Evolutionary conservation across 35 echinoderm and acorn worm species (phyloP), one percentile per base, ranked within the genome.

Genomic region (Apostichopus japonicus): DNA sequence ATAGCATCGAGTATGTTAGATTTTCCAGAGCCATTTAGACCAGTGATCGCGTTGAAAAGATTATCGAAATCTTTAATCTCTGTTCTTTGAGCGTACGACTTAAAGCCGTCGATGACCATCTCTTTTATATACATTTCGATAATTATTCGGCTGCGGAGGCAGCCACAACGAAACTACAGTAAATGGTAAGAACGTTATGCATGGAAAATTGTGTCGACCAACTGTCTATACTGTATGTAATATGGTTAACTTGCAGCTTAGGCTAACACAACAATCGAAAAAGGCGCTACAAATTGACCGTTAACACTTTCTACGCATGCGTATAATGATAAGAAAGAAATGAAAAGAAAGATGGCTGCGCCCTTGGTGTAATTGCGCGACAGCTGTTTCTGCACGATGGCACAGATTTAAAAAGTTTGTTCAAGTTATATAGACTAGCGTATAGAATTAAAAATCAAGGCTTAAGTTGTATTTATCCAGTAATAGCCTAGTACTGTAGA

Each of bases 11-110:
- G 84, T 72, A 98, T 98, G 77, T 98, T 98, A 10, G 97, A 98
- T 71, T 98, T 98, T 90, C 97, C 97, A 75, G 94, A 96, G 70
- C 97, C 97, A 94, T 98, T 98, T 65, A 98, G 92, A 8, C 97
- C 97, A 58, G 97, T 98, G 33, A 98, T 98, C 8, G 97, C 97
- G 57, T 98, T 98, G 71, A 98, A 98, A 81, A 98, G 93, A 8
- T 93, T 95, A 72, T 98, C 97, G 79, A 98, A 98, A 27, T 95
- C 95, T 76, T 96, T 98, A 17, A 98, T 93, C 93, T 98, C 97
- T 59, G 97, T 98, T 84, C 97, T 98, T 87, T 98, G 97, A 14
- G 97, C 97, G 78, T 98, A 98, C 63, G 97, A 98, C 75, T 98
- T 98, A 73, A 98, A 98, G 72, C 97, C 97, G 92, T 98, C 97